Evolutionary conservation across 2,797 vertebrate genomes (phyloP), one percentile per base, ranked within the genome.

Genomic region (Parauchenoglanis ngamensis): DNA sequence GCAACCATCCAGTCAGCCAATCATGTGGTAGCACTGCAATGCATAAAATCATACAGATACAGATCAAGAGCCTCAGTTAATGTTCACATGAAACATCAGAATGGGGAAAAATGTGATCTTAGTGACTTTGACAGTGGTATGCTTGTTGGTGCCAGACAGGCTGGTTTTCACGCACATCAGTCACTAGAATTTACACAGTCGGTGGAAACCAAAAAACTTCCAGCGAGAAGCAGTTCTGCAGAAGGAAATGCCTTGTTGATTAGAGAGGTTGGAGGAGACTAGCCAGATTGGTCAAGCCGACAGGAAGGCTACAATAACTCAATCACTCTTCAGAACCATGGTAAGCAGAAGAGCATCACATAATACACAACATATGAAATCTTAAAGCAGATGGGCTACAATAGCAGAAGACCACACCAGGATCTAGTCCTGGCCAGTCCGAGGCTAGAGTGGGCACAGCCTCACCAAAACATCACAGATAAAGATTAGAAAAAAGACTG

Each of bases 191-290:
- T 10, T 57, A 35, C 17, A 12, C 15, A 78, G 52, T 57, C 8
- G 23, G 4, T 52, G 46, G 12, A 75, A 75, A 75, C 4, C 11
- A 7, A 75, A 75, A 52, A 75, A 75, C 12, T 25, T n/a, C 44
- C 44, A 49, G 23, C 21, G 52, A 35, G 17, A 78, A 78, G 49
- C 75, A 77, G n/a, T 77, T 28, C n/a, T 78, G 52, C 75, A 56
- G 76, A 8, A 7, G 46, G 76, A 78, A 78, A 78, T 57, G 52
- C 52, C 52, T 78, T 56, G 76, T 78, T 78, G 54, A 78, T 78
- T 57, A 78, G 4, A 23, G 76, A 57, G 52, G 28, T 31, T 56
- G 76, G 8, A 56, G 52, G 76, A 57, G 19, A 78, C 57, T 13
- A 78, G 28, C 52, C 76, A 78, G 76, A 57, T 28, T 57, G 8